phyloP scores from a whole-genome alignment of 2,888 invertebrate genomes.

The Pyrrhia umbra region DNA sequence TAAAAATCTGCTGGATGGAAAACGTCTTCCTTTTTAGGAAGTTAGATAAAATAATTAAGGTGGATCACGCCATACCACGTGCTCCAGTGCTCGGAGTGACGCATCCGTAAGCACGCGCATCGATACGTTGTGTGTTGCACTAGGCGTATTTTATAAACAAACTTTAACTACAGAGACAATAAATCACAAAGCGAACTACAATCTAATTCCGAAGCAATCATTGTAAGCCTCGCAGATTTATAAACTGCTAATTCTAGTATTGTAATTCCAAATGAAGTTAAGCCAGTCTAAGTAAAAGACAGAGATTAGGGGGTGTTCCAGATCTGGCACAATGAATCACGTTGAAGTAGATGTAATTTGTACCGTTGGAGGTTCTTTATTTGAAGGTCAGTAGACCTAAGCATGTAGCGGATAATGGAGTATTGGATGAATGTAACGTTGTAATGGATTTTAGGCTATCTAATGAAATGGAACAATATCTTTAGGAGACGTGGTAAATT shows the following conservation, averaged over 20 bases:
- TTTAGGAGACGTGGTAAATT: background rate
- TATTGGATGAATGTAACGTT: constrained; percentile 7
- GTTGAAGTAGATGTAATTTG: constrained; percentile 56
- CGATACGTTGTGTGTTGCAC: too few species aligned
- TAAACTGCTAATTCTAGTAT: constrained; percentile 48
- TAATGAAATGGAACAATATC: background rate
- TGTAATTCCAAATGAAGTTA: constrained; percentile 27
- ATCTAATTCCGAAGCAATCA: constrained; percentile 46
- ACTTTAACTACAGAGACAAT: too few species aligned
- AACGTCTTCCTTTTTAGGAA: too few species aligned
- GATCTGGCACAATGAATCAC: constrained; percentile 53
- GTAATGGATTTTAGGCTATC: constrained; percentile 4
- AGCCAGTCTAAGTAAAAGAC: constrained; percentile 33
- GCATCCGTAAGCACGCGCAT: too few species aligned
- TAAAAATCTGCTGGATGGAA: too few species aligned
- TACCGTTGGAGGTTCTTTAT: constrained; percentile 47
- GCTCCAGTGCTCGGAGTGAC: too few species aligned
- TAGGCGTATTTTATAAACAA: too few species aligned
- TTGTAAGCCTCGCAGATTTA: constrained; percentile 32
- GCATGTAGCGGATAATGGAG: constrained; percentile 14
- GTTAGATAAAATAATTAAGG: too few species aligned
- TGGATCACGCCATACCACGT: too few species aligned
- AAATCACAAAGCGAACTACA: constrained; percentile 30
- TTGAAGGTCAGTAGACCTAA: constrained; percentile 24
- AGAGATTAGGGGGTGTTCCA: constrained; percentile 38